Evolutionary conservation across 2,797 vertebrate genomes (phyloP).

Genomic region (Brachymystax lenok): DNA sequence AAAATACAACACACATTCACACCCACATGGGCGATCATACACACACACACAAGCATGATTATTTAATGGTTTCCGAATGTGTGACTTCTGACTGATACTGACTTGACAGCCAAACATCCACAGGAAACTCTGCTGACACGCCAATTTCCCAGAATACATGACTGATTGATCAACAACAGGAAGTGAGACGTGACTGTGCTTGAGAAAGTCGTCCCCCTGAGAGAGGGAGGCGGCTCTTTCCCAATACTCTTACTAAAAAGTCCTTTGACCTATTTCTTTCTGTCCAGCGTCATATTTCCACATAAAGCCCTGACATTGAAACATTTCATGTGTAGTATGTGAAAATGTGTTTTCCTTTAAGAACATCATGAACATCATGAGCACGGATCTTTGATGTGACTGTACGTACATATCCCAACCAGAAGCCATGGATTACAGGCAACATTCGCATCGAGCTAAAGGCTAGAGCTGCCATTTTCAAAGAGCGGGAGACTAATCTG

Average conservation of each 20-base stretch:
- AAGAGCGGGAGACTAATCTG: too few relatives aligned
- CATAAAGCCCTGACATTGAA: neutral
- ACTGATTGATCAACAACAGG: conserved; percentile 4
- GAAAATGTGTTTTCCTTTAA: neutral
- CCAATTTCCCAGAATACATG: neutral
- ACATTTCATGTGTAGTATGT: neutral
- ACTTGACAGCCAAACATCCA: conserved; percentile 9
- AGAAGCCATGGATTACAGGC: too few relatives aligned
- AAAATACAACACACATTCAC: neutral
- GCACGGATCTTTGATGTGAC: neutral
- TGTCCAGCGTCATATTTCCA: neutral
- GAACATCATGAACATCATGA: neutral
- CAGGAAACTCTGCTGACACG: neutral
- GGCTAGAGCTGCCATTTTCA: too few relatives aligned
- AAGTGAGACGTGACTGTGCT: neutral
- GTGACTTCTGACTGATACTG: neutral
- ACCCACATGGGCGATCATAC: neutral
- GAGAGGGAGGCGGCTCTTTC: neutral
- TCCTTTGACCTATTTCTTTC: neutral
- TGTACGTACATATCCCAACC: neutral
- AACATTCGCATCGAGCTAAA: too few relatives aligned
- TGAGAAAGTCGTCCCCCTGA: conserved; percentile 9
- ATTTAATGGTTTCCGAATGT: neutral
- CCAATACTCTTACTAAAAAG: neutral
- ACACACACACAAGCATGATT: conserved; percentile 4